Percentiles rank a stretch among this genome's conserved stretches.
Conservation (phyloP, 1,140 invertebrate species). For the Drosophila bifasciata region DNA sequence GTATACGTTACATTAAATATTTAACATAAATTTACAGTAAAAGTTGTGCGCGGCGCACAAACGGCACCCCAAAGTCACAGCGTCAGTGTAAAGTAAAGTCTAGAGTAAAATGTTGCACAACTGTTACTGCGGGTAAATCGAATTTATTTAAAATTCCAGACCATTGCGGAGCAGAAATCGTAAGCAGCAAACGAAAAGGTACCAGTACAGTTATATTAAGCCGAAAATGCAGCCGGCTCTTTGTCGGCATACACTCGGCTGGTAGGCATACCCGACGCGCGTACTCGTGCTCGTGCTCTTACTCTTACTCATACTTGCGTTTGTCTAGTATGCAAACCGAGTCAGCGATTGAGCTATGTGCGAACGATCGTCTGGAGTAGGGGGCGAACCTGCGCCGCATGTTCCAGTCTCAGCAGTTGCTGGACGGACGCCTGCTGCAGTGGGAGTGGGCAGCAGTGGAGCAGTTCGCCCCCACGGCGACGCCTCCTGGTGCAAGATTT, state of each 20-base stretch:
- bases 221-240: conserved; percentile 56
- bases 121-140: conserved; percentile 76
- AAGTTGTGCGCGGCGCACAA: conserved; percentile 43
- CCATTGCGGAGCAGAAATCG: conserved; percentile 54
- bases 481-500: conserved; percentile 32
- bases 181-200: conserved; percentile 27
- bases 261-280: too few species aligned
- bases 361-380: conserved; percentile 13
- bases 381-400: conserved; percentile 55
- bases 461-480: conserved; percentile 41
- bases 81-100: conserved; percentile 39
- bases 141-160: conserved; percentile 79
- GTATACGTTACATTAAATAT: too few species aligned
- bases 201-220: conserved; percentile 62
- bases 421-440: background rate
- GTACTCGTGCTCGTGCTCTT: background rate
- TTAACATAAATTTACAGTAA: conserved; percentile 62
- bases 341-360: too few species aligned
- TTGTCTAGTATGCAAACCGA: conserved; percentile 14
- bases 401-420: conserved; percentile 35
- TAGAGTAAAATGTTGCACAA: conserved; percentile 66
- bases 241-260: conserved; percentile 50
- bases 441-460: background rate
- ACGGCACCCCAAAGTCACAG: conserved; percentile 27
- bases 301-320: too few species aligned